Evolutionary conservation across 1,140 invertebrate species (phyloP).

Genomic region (Saxidomus purpurata): DNA sequence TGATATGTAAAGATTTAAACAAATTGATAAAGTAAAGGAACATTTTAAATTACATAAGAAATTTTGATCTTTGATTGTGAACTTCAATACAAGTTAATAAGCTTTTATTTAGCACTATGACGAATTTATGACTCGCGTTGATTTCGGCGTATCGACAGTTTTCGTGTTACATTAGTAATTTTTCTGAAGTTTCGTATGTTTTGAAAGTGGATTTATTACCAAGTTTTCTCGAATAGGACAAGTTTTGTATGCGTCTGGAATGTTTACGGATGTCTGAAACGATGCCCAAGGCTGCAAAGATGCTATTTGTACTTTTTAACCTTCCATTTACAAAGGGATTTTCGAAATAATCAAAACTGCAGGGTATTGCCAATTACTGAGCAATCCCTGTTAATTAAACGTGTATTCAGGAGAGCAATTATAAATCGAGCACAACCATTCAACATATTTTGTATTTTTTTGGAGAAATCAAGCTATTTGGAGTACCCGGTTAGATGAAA

Average conservation of each 20-base stretch:
- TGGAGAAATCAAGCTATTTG: slow-evolving; percentile 11
- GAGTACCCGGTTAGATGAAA: slow-evolving; percentile 5
- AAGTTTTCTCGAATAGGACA: neutral
- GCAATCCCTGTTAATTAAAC: slow-evolving; percentile 24
- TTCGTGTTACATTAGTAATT: neutral
- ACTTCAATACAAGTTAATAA: neutral
- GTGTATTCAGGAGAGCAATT: slow-evolving; percentile 17
- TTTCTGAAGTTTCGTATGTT: neutral
- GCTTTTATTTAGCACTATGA: slow-evolving; percentile 1
- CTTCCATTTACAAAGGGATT: slow-evolving; percentile 49
- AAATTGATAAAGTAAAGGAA: neutral
- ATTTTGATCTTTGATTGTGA: slow-evolving; percentile 1
- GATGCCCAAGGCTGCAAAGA: neutral
- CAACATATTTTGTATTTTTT: slow-evolving; percentile 23
- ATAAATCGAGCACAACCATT: slow-evolving; percentile 34
- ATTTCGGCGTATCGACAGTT: neutral
- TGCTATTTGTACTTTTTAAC: slow-evolving; percentile 22
- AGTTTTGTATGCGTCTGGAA: neutral
- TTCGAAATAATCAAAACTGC: slow-evolving; percentile 29
- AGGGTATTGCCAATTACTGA: neutral
- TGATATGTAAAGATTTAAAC: slow-evolving; percentile 7
- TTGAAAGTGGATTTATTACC: slow-evolving; percentile 22
- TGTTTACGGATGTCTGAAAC: slow-evolving; percentile 28
- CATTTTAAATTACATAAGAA: slow-evolving; percentile 42
- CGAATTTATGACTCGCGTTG: neutral